Evolutionary conservation across 2,888 invertebrate species (phyloP).

Genomic region (Tuberolachnus salignus): DNA sequence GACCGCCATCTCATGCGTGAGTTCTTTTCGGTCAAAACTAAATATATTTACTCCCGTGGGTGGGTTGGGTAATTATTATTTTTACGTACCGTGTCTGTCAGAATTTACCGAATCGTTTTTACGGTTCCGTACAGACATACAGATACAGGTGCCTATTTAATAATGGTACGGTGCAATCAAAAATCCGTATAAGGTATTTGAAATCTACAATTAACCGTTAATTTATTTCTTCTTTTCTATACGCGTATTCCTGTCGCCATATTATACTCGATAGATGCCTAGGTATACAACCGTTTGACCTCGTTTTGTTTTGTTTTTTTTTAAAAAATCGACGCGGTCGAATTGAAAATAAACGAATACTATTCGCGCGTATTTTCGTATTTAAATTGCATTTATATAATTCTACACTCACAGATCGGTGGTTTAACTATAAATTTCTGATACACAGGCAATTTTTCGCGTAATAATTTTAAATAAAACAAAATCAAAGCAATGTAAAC

Average conservation of each 20-base stretch:
- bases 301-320: too few species aligned
- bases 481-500: too few species aligned
- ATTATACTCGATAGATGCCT: background rate
- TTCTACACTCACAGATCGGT: background rate
- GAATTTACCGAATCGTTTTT: constrained; percentile 19
- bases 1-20: background rate
- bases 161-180: background rate
- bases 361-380: background rate
- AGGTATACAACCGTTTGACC: constrained; percentile 19
- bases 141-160: too few species aligned
- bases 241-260: background rate
- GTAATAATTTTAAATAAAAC: background rate
- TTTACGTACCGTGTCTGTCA: background rate
- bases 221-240: constrained; percentile 17
- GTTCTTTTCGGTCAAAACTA: background rate
- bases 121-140: constrained; percentile 3
- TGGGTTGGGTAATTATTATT: constrained; percentile 7
- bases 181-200: constrained; percentile 37
- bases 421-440: too few species aligned
- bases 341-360: constrained; percentile 10
- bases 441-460: background rate
- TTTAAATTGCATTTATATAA: constrained; percentile 1
- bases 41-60: background rate
- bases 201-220: constrained; percentile 33
- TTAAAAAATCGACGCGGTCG: background rate